phyloP scores from a whole-genome alignment of 2,113 vertebrate genomes.

The Dipodomys spectabilis region DNA sequence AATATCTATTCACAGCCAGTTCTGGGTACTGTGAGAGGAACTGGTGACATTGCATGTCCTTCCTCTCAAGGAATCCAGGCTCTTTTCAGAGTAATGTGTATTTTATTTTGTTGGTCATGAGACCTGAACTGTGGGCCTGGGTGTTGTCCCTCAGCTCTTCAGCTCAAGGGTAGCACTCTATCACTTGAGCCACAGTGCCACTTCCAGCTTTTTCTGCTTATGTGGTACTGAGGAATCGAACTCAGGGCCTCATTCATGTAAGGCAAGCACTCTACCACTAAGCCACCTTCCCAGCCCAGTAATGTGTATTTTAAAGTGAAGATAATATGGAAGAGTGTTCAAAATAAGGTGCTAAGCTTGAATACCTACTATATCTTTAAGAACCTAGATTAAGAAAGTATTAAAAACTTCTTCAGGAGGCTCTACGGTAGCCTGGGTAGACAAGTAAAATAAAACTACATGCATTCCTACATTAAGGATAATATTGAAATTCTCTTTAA shows the following conservation, averaged over 20 bases:
- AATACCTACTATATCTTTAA: background rate
- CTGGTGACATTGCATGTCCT: background rate
- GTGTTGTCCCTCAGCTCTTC: too few relatives aligned
- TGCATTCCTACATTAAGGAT: background rate
- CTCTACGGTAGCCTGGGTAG: background rate
- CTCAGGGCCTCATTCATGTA: too few relatives aligned
- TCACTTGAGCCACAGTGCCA: too few relatives aligned
- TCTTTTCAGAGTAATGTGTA: background rate
- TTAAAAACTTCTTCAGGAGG: background rate
- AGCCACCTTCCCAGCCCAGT: too few relatives aligned
- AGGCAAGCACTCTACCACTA: too few relatives aligned
- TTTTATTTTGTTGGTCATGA: background rate
- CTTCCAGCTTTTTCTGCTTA: too few relatives aligned
- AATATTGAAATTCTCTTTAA: constrained; percentile 4
- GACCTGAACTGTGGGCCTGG: too few relatives aligned
- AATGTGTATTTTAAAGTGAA: constrained; percentile 7
- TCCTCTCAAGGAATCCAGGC: background rate
- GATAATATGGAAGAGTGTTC: background rate
- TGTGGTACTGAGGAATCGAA: too few relatives aligned
- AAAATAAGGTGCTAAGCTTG: background rate
- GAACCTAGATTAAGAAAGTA: background rate
- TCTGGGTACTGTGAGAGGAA: background rate
- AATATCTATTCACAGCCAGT: background rate
- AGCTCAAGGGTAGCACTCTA: too few relatives aligned
- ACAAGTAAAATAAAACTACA: background rate